Evolutionary conservation across 2,888 invertebrate species (phyloP), one percentile per base, ranked within the genome.

Genomic region (Mythimna loreyi): DNA sequence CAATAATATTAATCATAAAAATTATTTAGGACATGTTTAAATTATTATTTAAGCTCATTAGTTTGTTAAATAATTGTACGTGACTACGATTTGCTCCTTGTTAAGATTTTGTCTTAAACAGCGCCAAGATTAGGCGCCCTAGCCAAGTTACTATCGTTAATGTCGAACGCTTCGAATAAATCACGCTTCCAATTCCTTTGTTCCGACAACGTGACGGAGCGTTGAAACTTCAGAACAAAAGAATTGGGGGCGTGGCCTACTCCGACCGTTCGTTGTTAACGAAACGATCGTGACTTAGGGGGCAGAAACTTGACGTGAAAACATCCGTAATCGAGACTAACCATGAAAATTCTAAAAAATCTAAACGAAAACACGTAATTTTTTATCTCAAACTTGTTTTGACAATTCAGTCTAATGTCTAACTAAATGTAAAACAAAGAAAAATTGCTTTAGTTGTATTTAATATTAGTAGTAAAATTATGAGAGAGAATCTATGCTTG

Each of bases 21-120:
- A 52, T 3, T 57, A 43, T n/a, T 52, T 71, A 69, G 11, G 33
- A 16, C 45, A 36, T n/a, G 23, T 49, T 16, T 30, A 49, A 49
- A 49, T 57, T 69, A 47, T 40, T n/a, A n/a, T n/a, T n/a, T 47
- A 70, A 72, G n/a, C 36, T 53, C 69, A 36, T 30, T 43, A n/a
- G 2, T 30, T 0, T 40, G n/a, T 8, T 40, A 56, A 68, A 43
- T 55, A 36, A 25, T 23, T 30, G 8, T 21, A 13, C 21, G 5
- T 52, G 16, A 19, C 13, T 53, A 25, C 23, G 3, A 28, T 40
- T 61, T 40, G 6, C 3, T 47, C 47, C 23, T 36, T 7, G 1
- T 1, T 23, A n/a, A n/a, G 16, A n/a, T 47, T 47, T 23, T 23
- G n/a, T 28, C 11, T 60, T 7, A 16, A 33, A 56, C 11, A 7